Percentiles rank a stretch among this genome's conserved stretches.
Evolutionary conservation across 2,888 invertebrate genomes (phyloP).

Genomic region (Adineta ricciae): DNA sequence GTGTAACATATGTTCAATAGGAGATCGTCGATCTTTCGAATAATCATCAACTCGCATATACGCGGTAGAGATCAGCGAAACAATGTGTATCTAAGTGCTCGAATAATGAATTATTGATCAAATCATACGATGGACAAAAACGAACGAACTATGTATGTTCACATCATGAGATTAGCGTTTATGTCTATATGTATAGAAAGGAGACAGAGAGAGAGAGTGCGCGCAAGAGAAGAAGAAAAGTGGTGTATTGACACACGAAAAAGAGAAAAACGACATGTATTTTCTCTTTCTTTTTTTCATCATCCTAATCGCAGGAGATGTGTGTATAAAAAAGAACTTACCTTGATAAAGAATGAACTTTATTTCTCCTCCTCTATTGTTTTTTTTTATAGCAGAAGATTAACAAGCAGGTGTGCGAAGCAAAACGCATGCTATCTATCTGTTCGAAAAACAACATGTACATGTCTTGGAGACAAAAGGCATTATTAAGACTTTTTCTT

Average conservation of each 20-base stretch:
- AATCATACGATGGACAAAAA: background rate
- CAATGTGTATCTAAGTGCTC: slow-evolving; percentile 15
- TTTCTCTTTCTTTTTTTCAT: background rate
- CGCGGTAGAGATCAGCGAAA: background rate
- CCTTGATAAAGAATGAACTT: background rate
- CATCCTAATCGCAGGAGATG: background rate
- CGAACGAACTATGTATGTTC: background rate
- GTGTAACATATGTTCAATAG: background rate
- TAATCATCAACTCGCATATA: background rate
- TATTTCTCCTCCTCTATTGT: background rate
- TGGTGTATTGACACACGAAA: background rate
- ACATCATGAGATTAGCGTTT: slow-evolving; percentile 13
- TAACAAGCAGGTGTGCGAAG: background rate
- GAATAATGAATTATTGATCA: slow-evolving; percentile 13
- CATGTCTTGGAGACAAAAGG: background rate
- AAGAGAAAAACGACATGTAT: background rate
- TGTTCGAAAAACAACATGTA: background rate
- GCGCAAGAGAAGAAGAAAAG: background rate
- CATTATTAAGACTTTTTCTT: background rate
- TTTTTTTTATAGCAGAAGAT: background rate
- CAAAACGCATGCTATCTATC: background rate
- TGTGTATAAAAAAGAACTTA: background rate
- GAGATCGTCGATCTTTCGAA: background rate
- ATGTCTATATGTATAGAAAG: background rate
- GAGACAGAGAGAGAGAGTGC: too few relatives aligned